Base-by-base conservation (phyloP, 2,888 invertebrate genomes). In the Scaptomyza caliginosa region DNA sequence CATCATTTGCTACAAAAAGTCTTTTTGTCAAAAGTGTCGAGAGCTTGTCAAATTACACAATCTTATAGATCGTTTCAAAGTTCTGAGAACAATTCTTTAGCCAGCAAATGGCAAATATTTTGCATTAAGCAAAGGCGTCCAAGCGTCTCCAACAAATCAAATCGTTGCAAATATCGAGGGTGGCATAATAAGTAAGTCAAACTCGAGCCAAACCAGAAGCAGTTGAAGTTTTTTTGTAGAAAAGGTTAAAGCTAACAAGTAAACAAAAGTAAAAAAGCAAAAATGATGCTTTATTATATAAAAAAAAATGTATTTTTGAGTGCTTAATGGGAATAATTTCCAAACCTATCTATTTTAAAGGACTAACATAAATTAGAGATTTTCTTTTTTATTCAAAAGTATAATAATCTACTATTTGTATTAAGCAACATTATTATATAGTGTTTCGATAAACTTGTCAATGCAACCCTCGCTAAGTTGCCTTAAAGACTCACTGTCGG, bases 1-100 rank as follows among this genome's bases (percentile, higher is more conserved):
- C 43, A 57, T 34, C 49, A n/a, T n/a, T n/a, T n/a, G n/a, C n/a
- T n/a, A n/a, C n/a, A n/a, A n/a, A n/a, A n/a, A n/a, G n/a, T n/a
- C n/a, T n/a, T 21, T 39, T 34, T 40, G 39, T 59, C 24, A 48
- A 51, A 62, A 60, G 45, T 48, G 70, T 54, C 56, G 54, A 51
- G 62, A 39, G 38, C 58, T 50, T 54, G 74, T 80, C 73, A 55
- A 68, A 68, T 86, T 80, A 72, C 74, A 43, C 4, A 38, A 67
- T 26, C 68, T 66, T 48, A 48, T 23, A 46, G 55, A 23, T 10
- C 38, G 23, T 2, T 17, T 42, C 13, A 2, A 46, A 30, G 42
- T 43, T 57, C 57, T 32, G 30, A 23, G 32, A 26, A 38, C 24
- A 36, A 34, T 66, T 64, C 11, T 34, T 2, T 23, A 21, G 38